A percentile compares a stretch with the other conserved stretches of the same genome.
phyloP scores from a whole-genome alignment of 2,797 vertebrate genomes.

The Coracias cyanogaster region DNA sequence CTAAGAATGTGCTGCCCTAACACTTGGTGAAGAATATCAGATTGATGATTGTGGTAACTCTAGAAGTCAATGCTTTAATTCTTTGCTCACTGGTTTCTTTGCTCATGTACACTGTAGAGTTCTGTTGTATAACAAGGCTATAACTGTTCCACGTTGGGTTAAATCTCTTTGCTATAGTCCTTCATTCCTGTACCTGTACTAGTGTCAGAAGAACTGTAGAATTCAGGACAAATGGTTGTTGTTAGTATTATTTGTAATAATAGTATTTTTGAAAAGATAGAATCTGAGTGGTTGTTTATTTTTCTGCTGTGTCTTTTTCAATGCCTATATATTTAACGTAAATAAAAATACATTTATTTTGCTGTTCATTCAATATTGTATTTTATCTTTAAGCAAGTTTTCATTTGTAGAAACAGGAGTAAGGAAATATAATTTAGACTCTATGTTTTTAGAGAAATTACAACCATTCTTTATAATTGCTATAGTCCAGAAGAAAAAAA shows the following conservation, averaged over 20 bases:
- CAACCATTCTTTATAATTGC: not conserved
- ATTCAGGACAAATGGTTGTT: not conserved
- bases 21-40: not conserved
- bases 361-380: not conserved
- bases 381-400: not conserved
- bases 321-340: not conserved
- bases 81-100: not conserved
- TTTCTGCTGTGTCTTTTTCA: not conserved
- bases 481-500: not conserved
- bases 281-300: not conserved
- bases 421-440: not conserved
- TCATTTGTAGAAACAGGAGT: not conserved
- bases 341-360: not conserved
- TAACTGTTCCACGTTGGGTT: not conserved
- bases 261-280: not conserved
- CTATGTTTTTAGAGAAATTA: not conserved
- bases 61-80: not conserved
- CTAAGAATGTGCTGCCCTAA: not conserved
- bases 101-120: rapidly evolving
- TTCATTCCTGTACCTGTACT: not conserved
- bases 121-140: not conserved
- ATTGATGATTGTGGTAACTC: not conserved
- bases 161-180: not conserved
- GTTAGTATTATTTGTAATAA: not conserved
- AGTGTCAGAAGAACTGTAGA: not conserved